phyloP scores from a whole-genome alignment of 1,140 invertebrate species.

The Archegozetes longisetosus region DNA sequence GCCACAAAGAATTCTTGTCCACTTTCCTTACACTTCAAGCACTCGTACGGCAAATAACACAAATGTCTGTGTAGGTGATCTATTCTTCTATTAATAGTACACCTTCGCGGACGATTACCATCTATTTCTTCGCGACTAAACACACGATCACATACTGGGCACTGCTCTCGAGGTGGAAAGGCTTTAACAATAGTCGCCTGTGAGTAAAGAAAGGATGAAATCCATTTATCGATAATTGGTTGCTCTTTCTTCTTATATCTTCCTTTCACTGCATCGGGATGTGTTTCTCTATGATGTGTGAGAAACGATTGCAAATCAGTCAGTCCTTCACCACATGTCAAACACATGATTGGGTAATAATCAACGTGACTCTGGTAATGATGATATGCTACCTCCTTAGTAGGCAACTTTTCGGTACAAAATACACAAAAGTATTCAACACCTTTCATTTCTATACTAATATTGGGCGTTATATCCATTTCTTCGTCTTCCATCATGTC shows the following conservation, averaged over 20 bases:
- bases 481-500: not conserved
- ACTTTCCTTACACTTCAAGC: not conserved
- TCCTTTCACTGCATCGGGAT: conserved; percentile 9
- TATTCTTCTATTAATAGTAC: conserved; percentile 8
- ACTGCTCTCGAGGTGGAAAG: conserved; percentile 8
- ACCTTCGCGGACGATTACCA: not conserved
- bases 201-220: conserved; percentile 2
- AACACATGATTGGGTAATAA: conserved; percentile 10
- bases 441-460: not conserved
- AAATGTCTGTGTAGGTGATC: conserved; percentile 9
- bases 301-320: conserved; percentile 8
- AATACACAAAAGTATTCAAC: conserved; percentile 4
- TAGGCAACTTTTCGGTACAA: conserved; percentile 1
- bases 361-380: conserved; percentile 8
- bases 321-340: conserved; percentile 1
- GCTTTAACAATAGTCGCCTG: not conserved
- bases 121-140: not conserved
- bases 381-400: not conserved
- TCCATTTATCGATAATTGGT: conserved; percentile 6
- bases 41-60: conserved; percentile 11
- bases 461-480: not conserved
- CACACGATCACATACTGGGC: conserved; percentile 6
- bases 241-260: conserved; percentile 5
- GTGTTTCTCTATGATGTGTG: conserved; percentile 1
- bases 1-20: conserved; percentile 6